Conservation (phyloP, 2,797 vertebrate species). For the Vespertilio murinus region DNA sequence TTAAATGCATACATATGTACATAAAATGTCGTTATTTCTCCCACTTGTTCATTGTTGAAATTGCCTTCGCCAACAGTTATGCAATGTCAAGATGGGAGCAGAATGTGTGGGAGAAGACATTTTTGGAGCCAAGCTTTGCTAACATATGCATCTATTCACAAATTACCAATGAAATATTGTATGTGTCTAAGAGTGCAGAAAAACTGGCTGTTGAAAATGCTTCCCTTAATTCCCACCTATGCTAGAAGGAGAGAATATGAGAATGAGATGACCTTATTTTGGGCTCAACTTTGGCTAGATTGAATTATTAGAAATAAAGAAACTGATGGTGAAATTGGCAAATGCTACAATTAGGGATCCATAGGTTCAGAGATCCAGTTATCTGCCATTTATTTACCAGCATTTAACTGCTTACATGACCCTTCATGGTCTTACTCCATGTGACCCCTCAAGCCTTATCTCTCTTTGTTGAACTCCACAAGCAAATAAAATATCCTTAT, state of each 20-base stretch:
- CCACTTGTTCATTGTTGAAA: slow-evolving; percentile 79
- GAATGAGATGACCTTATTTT: background rate
- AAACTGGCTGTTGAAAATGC: background rate
- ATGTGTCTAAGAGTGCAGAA: slow-evolving; percentile 3
- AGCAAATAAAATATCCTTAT: slow-evolving; percentile 14
- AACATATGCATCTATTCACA: slow-evolving; percentile 60
- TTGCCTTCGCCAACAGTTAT: slow-evolving; percentile 68
- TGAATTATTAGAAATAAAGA: background rate
- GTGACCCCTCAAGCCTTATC: background rate
- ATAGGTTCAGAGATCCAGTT: background rate
- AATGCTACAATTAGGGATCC: background rate
- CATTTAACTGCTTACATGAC: background rate
- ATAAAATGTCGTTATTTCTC: slow-evolving; percentile 72
- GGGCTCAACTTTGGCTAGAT: background rate
- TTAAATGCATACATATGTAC: slow-evolving; percentile 67
- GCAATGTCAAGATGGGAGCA: slow-evolving; percentile 72
- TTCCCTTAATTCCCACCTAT: slow-evolving; percentile 3
- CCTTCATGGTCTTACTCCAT: background rate
- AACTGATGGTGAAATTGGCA: background rate
- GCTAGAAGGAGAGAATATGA: background rate
- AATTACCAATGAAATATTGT: slow-evolving; percentile 51
- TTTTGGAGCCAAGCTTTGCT: slow-evolving; percentile 61
- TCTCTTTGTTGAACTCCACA: background rate
- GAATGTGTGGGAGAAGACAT: slow-evolving; percentile 69
- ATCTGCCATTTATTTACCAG: background rate